Percentiles rank a stretch among this genome's conserved stretches.
Conservation (phyloP, 35 echinoderm and acorn worm genomes). For the Stichopus chloronotus region DNA sequence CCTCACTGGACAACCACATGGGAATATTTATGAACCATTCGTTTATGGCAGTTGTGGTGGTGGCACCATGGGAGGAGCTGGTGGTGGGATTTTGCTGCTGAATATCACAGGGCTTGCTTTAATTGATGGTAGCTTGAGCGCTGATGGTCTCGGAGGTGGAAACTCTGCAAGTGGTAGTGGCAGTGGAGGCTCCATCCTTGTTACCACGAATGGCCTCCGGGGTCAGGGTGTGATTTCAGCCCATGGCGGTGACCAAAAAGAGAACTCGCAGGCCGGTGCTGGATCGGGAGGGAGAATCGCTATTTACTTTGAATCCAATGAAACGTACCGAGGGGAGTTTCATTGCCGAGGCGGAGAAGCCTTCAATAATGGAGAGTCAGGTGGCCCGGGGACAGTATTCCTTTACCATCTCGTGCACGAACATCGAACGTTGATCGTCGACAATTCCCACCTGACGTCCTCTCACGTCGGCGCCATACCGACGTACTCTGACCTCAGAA, state of each 20-base stretch:
- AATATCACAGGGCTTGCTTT: constrained; percentile 72
- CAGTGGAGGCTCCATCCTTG: constrained; percentile 75
- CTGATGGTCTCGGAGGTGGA: constrained; percentile 60
- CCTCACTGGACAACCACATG: constrained; percentile 88
- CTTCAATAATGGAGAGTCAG: constrained; percentile 33
- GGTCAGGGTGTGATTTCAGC: constrained; percentile 64
- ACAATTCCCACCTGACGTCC: constrained; percentile 70
- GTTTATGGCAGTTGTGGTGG: constrained; percentile 87
- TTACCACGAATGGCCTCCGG: constrained; percentile 56
- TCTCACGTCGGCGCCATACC: constrained; percentile 32
- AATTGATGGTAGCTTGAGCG: constrained; percentile 81
- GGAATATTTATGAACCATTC: constrained; percentile 90
- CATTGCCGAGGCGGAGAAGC: constrained; percentile 68
- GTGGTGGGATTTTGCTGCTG: constrained; percentile 76
- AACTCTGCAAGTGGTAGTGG: constrained; percentile 65
- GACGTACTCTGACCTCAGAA: constrained; percentile 67
- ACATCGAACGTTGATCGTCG: constrained; percentile 87
- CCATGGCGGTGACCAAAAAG: constrained; percentile 60
- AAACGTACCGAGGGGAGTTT: constrained; percentile 78
- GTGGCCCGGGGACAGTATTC: constrained; percentile 94
- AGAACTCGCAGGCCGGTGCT: constrained; percentile 43
- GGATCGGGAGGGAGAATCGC: constrained; percentile 85
- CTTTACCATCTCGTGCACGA: constrained; percentile 79
- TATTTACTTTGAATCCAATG: constrained; percentile 74
- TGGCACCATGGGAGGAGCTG: constrained; percentile 68